Conservation (phyloP, 92 coral and sea anemone genomes). For the Nematostella vectensis region DNA sequence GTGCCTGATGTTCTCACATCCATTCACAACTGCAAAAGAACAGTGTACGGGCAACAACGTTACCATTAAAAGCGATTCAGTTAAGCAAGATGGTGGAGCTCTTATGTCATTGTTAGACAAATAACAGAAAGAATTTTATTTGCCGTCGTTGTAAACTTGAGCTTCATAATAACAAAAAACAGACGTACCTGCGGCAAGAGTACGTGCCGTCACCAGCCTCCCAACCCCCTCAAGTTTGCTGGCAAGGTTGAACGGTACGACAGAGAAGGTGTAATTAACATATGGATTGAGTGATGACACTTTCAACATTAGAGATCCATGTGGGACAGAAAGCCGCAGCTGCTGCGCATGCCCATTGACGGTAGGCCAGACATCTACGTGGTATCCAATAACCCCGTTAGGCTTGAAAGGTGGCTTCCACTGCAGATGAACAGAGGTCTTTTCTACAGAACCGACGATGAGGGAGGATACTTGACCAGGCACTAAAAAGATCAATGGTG, state of each 20-base stretch:
- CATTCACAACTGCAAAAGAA: no score
- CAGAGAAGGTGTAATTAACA: constrained; percentile 36
- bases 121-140: no score
- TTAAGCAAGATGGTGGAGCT: no score
- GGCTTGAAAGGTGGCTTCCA: constrained; percentile 40
- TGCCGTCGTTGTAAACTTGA: no score
- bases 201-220: not conserved
- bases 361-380: constrained; percentile 18
- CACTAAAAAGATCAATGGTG: constrained; percentile 21
- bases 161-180: not conserved
- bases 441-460: not conserved
- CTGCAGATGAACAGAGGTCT: constrained; percentile 8
- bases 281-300: constrained; percentile 22
- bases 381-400: constrained; percentile 53
- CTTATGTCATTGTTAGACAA: no score
- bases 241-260: constrained; percentile 53
- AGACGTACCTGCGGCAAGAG: constrained; percentile 34
- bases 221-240: constrained; percentile 31
- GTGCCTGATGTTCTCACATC: no score
- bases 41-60: no score
- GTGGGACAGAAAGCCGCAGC: constrained; percentile 15
- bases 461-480: constrained; percentile 25
- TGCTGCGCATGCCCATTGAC: not conserved
- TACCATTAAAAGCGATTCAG: no score
- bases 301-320: not conserved